A percentile compares a stretch with the other conserved stretches of the same genome.
These are phyloP conservation scores for Dendrolimus punctatus DNA, from an alignment of 1,140 invertebrate genomes.

Conservation along the genomic window DNA sequence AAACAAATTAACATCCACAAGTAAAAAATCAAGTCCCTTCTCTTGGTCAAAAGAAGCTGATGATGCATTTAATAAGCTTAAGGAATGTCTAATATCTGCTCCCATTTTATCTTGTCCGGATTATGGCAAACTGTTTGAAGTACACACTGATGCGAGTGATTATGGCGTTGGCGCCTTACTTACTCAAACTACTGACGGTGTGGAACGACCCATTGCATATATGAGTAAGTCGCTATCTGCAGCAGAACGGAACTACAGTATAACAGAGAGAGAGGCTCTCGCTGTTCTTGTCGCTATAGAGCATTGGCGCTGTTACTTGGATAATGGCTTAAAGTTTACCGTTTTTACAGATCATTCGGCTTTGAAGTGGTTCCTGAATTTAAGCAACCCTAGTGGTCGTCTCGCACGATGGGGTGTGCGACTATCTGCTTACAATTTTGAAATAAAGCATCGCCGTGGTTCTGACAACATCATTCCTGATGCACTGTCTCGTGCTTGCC, in stretches of 20 bases:
- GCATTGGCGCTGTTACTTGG: too few species aligned
- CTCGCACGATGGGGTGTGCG: slow-evolving; percentile 20
- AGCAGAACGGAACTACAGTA: too few species aligned
- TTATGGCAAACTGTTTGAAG: too few species aligned
- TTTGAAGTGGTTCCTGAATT: slow-evolving; percentile 22
- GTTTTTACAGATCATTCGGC: too few species aligned
- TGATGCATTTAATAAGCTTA: slow-evolving; percentile 19
- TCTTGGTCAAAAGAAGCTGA: slow-evolving; percentile 21
- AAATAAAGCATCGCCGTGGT: slow-evolving; percentile 17
- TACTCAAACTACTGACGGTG: slow-evolving; percentile 12
- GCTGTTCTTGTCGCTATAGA: too few species aligned
- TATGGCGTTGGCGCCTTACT: slow-evolving; percentile 24
- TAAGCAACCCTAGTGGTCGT: slow-evolving; percentile 32
- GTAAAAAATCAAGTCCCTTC: slow-evolving; percentile 18
- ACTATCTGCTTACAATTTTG: slow-evolving; percentile 20
- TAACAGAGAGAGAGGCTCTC: too few species aligned
- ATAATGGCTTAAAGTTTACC: too few species aligned
- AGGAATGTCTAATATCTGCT: slow-evolving; percentile 8
- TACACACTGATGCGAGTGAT: too few species aligned
- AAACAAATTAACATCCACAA: slow-evolving; percentile 33
- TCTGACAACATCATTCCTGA: slow-evolving; percentile 13
- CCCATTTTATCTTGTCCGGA: slow-evolving; percentile 20
- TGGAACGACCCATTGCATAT: slow-evolving; percentile 18
- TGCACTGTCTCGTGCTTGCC: slow-evolving; percentile 9
- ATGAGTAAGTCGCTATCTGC: too few species aligned